Evolutionary conservation across 2,113 vertebrate genomes (phyloP).

Genomic region (Pardalotus punctatus): DNA sequence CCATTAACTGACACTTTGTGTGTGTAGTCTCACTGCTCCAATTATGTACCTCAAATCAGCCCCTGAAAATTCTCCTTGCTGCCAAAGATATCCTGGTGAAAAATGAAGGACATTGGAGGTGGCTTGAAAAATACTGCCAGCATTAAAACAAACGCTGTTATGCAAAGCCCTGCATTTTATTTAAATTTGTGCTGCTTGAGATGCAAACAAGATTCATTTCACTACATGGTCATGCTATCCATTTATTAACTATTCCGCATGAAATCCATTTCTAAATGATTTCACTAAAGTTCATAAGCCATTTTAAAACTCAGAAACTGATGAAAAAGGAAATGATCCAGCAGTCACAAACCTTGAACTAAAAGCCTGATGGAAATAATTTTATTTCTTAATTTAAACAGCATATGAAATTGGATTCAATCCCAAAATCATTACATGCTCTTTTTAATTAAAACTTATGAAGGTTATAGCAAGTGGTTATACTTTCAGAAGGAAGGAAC

Average conservation of each 20-base stretch:
- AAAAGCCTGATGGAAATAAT: constrained; percentile 56
- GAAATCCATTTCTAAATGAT: constrained; percentile 61
- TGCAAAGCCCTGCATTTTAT: constrained; percentile 15
- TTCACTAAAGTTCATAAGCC: constrained; percentile 55
- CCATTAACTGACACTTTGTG: constrained; percentile 84
- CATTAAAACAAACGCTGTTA: constrained; percentile 21
- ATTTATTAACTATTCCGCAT: constrained; percentile 51
- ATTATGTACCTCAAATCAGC: constrained; percentile 82
- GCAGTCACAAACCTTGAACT: constrained; percentile 46
- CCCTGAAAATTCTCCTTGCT: constrained; percentile 65
- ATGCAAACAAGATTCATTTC: constrained; percentile 59
- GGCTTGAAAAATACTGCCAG: not conserved
- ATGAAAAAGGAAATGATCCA: constrained; percentile 62
- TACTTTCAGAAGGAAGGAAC: not conserved
- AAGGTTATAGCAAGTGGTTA: not conserved
- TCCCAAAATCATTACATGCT: constrained; percentile 43
- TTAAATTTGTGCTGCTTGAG: constrained; percentile 62
- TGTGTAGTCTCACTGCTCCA: constrained; percentile 74
- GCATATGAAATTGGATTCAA: constrained; percentile 43
- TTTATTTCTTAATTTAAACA: constrained; percentile 62
- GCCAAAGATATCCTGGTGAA: constrained; percentile 52
- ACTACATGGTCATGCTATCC: constrained; percentile 10
- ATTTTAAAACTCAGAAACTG: constrained; percentile 54
- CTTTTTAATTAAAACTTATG: constrained; percentile 60
- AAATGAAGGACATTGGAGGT: constrained; percentile 25